Evolutionary conservation across 2,888 invertebrate genomes (phyloP).

Genomic region (Calephelis perditalis): DNA sequence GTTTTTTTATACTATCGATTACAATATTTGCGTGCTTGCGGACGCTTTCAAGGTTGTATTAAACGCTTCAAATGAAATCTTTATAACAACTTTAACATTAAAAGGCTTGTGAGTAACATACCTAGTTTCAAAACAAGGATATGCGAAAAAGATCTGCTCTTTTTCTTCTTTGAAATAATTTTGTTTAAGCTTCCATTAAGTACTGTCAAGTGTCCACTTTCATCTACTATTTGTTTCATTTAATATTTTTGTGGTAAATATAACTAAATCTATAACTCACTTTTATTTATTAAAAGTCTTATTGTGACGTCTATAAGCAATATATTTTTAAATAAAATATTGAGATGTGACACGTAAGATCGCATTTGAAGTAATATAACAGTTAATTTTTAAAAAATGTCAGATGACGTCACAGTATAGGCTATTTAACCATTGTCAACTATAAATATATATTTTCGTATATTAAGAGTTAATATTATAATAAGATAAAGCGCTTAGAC

Average conservation of each 20-base stretch:
- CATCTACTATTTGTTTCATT: slow-evolving; percentile 12
- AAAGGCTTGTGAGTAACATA: slow-evolving; percentile 65
- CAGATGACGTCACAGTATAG: too few relatives aligned
- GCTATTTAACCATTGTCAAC: slow-evolving; percentile 9
- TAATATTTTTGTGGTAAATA: background rate
- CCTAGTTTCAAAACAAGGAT: slow-evolving; percentile 38
- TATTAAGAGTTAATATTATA: slow-evolving; percentile 27
- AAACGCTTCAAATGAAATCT: slow-evolving; percentile 24
- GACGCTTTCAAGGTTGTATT: slow-evolving; percentile 27
- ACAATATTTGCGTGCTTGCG: slow-evolving; percentile 17
- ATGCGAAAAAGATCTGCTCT: slow-evolving; percentile 27
- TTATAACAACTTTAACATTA: slow-evolving; percentile 21
- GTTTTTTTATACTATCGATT: slow-evolving; percentile 14
- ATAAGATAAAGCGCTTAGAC: slow-evolving; percentile 44
- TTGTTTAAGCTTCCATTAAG: background rate
- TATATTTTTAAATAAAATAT: too few relatives aligned
- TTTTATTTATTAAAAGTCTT: too few relatives aligned
- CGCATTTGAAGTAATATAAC: too few relatives aligned
- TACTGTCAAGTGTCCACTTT: slow-evolving; percentile 7
- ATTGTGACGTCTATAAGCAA: too few relatives aligned
- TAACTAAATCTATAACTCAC: background rate
- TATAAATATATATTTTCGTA: slow-evolving; percentile 22
- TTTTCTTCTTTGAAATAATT: slow-evolving; percentile 18
- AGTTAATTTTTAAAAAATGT: too few relatives aligned
- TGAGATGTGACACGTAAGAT: too few relatives aligned